Conservation (phyloP, 2,888 invertebrate species). For the Erebia ligea region DNA sequence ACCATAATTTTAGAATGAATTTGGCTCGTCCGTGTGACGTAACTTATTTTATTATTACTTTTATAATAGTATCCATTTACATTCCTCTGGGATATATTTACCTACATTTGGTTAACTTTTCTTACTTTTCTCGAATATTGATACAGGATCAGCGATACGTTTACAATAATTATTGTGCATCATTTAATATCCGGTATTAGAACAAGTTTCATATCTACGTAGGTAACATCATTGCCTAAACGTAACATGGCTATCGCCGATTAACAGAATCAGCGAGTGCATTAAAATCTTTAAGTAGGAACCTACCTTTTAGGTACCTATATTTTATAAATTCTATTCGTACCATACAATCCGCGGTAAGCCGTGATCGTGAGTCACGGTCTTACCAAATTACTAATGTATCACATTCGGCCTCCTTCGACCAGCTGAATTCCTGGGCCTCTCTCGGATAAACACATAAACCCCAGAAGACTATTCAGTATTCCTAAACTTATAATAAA, state of each 20-base stretch:
- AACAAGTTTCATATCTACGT: no score
- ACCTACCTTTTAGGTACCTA: background rate
- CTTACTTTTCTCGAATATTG: no score
- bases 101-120: background rate
- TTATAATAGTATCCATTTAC: conserved; percentile 10
- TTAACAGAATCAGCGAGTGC: no score
- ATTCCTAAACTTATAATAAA: background rate
- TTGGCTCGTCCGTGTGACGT: conserved; percentile 41
- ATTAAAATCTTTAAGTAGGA: no score
- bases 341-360: background rate
- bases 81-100: background rate
- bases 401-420: conserved; percentile 6
- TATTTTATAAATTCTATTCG: background rate
- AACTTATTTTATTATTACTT: conserved; percentile 38
- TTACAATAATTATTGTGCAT: no score
- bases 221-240: no score
- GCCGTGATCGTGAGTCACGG: conserved; percentile 3
- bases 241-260: no score
- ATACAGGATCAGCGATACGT: no score
- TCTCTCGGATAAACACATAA: conserved; percentile 21
- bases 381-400: background rate
- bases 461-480: conserved; percentile 15
- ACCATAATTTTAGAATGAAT: conserved; percentile 46
- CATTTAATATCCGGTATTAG: no score
- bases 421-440: conserved; percentile 15